Evolutionary conservation across 92 coral and sea anemone genomes (phyloP).

Genomic region (Parazoanthus swiftii): DNA sequence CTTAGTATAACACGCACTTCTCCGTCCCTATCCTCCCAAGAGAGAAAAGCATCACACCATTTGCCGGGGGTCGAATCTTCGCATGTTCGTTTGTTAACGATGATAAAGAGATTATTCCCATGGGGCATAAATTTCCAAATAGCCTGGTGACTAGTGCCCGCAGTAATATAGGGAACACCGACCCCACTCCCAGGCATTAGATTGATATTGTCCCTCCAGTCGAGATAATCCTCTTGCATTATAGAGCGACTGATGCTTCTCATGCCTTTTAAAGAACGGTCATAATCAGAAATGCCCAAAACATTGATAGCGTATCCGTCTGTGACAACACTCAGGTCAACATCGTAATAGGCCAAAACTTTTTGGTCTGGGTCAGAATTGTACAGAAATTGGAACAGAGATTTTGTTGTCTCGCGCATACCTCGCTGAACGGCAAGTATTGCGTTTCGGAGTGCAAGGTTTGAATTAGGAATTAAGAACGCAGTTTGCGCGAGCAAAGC

Average conservation of each 20-base stretch:
- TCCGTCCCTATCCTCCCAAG: neutral
- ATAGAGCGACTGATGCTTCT: neutral
- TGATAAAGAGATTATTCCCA: neutral
- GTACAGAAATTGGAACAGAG: neutral
- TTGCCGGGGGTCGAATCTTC: neutral
- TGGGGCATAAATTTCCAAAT: neutral
- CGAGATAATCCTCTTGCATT: neutral
- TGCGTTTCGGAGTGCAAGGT: neutral
- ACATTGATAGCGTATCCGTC: neutral
- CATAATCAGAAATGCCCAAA: neutral
- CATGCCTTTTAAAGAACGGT: neutral
- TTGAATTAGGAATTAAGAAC: neutral
- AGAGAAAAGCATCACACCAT: neutral
- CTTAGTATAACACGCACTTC: neutral
- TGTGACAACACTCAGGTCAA: neutral
- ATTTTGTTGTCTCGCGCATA: neutral
- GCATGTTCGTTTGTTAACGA: neutral
- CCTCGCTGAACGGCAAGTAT: neutral
- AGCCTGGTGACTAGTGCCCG: neutral
- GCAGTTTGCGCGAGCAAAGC: conserved; percentile 30
- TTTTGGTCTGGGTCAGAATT: neutral
- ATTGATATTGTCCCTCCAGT: neutral
- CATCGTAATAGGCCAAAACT: neutral
- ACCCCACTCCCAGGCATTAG: neutral
- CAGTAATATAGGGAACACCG: neutral